Conservation (phyloP, 2,888 invertebrate species). For the Calameuta filiformis region DNA sequence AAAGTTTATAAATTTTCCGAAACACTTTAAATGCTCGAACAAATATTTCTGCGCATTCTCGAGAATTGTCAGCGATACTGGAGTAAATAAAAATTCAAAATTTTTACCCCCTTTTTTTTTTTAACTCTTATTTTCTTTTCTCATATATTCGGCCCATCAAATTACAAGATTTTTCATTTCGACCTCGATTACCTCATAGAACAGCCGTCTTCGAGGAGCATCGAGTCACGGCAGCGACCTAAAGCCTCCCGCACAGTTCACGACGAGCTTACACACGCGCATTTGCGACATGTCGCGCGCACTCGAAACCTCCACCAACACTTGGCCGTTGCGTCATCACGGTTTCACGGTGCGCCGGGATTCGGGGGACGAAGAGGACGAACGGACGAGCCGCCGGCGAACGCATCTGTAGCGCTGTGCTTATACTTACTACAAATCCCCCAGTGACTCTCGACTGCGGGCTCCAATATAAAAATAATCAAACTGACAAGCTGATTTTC, state of each 20-base stretch:
- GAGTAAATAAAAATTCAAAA: too few species aligned
- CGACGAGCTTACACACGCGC: conserved; percentile 34
- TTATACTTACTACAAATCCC: conserved; percentile 19
- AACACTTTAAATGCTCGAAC: too few species aligned
- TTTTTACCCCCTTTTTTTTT: too few species aligned
- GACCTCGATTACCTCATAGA: too few species aligned
- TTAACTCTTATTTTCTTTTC: too few species aligned
- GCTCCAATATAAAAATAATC: background rate
- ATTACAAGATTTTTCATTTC: too few species aligned
- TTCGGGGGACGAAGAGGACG: conserved; percentile 26
- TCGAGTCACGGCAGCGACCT: conserved; percentile 37
- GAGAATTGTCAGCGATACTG: too few species aligned
- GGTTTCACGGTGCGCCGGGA: conserved; percentile 46
- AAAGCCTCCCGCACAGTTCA: conserved; percentile 37
- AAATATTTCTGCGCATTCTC: too few species aligned
- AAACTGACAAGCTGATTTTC: too few species aligned
- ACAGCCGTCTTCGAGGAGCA: too few species aligned
- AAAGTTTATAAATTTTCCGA: too few species aligned
- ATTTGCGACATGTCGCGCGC: conserved; percentile 42
- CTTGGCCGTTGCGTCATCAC: conserved; percentile 50
- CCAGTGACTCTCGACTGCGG: conserved; percentile 24
- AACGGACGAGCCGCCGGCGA: conserved; percentile 24
- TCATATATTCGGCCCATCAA: too few species aligned
- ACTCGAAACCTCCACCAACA: conserved; percentile 39
- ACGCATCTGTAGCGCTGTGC: conserved; percentile 25